Percentiles rank a stretch among this genome's conserved stretches.
These are phyloP conservation scores for Gallinago media DNA, from an alignment of 2,113 vertebrate genomes.

Conservation along the genomic window DNA sequence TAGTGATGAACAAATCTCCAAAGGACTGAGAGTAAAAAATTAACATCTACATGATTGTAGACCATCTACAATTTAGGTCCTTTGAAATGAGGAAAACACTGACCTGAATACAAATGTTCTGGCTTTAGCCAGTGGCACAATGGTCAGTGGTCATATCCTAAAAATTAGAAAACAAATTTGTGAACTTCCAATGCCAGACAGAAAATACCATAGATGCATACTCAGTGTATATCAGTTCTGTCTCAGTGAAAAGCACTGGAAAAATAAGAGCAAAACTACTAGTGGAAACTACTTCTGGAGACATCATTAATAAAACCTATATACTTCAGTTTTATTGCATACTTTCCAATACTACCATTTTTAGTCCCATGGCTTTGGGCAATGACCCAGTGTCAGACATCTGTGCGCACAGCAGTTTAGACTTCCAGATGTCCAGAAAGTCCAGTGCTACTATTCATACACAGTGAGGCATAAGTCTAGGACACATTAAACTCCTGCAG, in stretches of 20 bases:
- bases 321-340: not conserved
- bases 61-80: not conserved
- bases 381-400: not conserved
- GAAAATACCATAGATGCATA: not conserved
- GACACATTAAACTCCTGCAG: not conserved
- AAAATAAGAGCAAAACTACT: not conserved
- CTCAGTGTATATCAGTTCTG: not conserved
- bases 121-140: not conserved
- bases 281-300: not conserved
- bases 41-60: not conserved
- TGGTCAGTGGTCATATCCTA: not conserved
- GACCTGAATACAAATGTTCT: not conserved
- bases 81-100: not conserved
- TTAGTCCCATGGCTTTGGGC: not conserved
- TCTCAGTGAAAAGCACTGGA: not conserved
- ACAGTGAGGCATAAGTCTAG: not conserved
- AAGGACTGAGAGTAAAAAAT: not conserved
- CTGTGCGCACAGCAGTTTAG: not conserved
- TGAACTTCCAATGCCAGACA: not conserved
- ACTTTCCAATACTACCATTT: not conserved
- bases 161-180: not conserved
- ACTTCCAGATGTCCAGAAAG: not conserved
- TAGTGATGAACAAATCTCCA: not conserved
- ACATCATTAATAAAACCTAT: not conserved
- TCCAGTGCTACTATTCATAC: not conserved